These are phyloP conservation scores for Chrysolina haemoptera DNA, from an alignment of 2,888 invertebrate genomes.

Conservation along the genomic window DNA sequence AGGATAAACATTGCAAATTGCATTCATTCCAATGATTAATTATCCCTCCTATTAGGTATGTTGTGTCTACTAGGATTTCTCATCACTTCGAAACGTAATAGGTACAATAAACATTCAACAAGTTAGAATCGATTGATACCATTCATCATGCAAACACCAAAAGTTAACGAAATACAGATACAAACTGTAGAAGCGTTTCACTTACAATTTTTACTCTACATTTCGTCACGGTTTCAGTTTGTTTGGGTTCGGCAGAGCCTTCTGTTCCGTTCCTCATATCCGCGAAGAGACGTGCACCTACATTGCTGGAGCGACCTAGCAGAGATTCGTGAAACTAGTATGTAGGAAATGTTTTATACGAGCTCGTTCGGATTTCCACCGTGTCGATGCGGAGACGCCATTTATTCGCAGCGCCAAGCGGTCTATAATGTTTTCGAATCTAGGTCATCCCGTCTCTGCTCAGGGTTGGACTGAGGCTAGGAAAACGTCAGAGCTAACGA, in stretches of 20 bases:
- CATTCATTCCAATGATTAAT: no score
- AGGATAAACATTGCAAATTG: no score
- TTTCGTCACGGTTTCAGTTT: conserved; percentile 58
- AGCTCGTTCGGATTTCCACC: conserved; percentile 28
- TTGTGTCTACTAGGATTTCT: neutral
- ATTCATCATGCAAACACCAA: conserved; percentile 2
- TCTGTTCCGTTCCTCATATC: conserved; percentile 52
- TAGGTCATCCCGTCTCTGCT: conserved; percentile 25
- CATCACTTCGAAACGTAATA: neutral
- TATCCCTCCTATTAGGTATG: no score
- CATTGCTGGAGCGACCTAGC: conserved; percentile 21
- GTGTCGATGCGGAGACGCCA: conserved; percentile 31
- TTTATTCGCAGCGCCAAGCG: conserved; percentile 34
- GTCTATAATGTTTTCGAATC: conserved; percentile 28
- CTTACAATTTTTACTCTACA: conserved; percentile 63
- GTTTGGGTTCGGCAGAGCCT: conserved; percentile 53
- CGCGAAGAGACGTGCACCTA: conserved; percentile 2
- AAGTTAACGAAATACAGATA: conserved; percentile 18
- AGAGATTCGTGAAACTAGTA: conserved; percentile 25
- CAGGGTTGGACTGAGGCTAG: conserved; percentile 19
- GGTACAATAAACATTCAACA: conserved; percentile 7
- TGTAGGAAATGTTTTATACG: conserved; percentile 31
- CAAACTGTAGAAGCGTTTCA: conserved; percentile 33
- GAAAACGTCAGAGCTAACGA: neutral
- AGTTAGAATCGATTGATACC: conserved; percentile 7